Evolutionary conservation across 2,888 invertebrate species (phyloP), one percentile per base, ranked within the genome.

Genomic region (Xestia c-nigrum): DNA sequence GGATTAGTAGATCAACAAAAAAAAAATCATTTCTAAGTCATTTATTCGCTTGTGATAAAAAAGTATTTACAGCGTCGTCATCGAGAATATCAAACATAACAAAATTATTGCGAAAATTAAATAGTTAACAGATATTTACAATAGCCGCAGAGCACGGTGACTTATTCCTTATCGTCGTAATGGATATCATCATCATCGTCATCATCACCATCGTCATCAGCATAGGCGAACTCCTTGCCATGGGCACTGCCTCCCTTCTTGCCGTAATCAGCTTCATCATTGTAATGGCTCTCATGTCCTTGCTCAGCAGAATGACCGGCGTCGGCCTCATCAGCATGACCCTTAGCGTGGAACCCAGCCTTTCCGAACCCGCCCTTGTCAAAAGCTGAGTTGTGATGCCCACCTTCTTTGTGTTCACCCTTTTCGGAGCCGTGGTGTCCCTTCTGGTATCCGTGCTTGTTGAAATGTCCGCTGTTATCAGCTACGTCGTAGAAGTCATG

Each of bases 401-500:
- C 97, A 9, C 97, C 98, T 89, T 97, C 96, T 85, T 97, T 95
- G 84, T 97, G 97, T 31, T 92, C 97, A 7, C 97, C 98, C 79
- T 97, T 95, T 76, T 96, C 96, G 1, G 97, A 94, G 1, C 95
- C 96, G 81, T 97, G 97, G 59, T 97, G 96, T 59, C 95, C 95
- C 78, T 97, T 95, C 80, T 95, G 94, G 82, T 97, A 96, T 1
- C 97, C 97, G 90, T 98, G 97, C 89, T 98, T 98, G 80, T 97
- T 97, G 90, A 97, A 97, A 90, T 97, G 97, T 0, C 98, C 98
- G 69, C 97, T 97, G 72, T 97, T 97, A 90, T 98, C 97, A 46
- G 97, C 97, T 69, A 98, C 98, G 89, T 98, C 98, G 91, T 98
- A 98, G 94, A 98, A 98, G 88, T 97, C 97, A 86, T 98, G 98